These are phyloP conservation scores for Cynoglossus semilaevis DNA, from an alignment of 2,113 vertebrate genomes.

Conservation along the genomic window DNA sequence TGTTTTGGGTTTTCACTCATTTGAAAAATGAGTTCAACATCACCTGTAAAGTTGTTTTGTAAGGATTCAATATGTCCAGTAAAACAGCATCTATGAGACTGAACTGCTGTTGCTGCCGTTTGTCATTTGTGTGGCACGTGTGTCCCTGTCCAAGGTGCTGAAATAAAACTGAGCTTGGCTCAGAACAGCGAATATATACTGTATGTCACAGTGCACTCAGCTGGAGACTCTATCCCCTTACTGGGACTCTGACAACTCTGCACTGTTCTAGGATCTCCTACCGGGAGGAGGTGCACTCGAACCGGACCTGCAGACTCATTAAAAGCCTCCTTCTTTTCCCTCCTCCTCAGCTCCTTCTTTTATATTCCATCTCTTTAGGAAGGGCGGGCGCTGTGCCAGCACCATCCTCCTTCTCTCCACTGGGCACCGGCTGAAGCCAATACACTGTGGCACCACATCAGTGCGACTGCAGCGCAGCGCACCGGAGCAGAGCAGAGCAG, in stretches of 20 bases:
- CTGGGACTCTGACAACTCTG: constrained; percentile 19
- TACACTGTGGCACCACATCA: neutral
- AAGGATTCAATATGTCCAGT: too few species aligned
- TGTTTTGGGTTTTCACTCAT: too few species aligned
- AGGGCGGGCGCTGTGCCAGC: constrained; percentile 35
- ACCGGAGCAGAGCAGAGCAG: constrained; percentile 32
- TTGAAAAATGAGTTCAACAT: too few species aligned
- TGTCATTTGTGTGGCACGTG: too few species aligned
- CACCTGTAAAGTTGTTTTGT: too few species aligned
- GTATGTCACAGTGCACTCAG: too few species aligned
- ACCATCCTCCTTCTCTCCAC: constrained; percentile 16
- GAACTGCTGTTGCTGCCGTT: too few species aligned
- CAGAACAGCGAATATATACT: too few species aligned
- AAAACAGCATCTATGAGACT: too few species aligned
- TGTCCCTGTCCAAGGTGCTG: too few species aligned
- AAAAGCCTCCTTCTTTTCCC: constrained; percentile 4
- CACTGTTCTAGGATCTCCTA: constrained; percentile 1
- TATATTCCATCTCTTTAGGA: constrained; percentile 33
- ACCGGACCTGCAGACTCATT: constrained; percentile 28
- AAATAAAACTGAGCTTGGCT: too few species aligned
- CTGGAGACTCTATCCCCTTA: neutral
- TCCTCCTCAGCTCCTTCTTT: constrained; percentile 1
- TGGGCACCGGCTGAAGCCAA: constrained; percentile 7
- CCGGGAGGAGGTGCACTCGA: constrained; percentile 9
- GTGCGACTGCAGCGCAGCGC: constrained; percentile 40